These are phyloP conservation scores for Griposia aprilina DNA, from an alignment of 2,888 invertebrate genomes.

Conservation along the genomic window DNA sequence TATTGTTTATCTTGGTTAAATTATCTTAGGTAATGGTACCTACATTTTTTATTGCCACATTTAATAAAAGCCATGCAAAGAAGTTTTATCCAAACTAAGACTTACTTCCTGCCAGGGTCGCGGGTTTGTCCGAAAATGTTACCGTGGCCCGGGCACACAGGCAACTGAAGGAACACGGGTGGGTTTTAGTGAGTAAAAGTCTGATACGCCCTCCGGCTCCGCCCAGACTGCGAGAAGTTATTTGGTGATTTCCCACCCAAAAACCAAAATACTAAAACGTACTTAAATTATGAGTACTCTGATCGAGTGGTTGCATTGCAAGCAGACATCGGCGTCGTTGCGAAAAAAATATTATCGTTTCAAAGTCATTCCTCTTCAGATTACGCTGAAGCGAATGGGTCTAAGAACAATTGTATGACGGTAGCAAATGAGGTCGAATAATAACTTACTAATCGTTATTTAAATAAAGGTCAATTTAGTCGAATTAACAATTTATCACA, in stretches of 20 bases:
- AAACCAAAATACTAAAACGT: background rate
- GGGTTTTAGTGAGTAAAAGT: too few relatives aligned
- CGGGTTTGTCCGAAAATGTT: too few relatives aligned
- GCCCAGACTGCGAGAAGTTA: too few relatives aligned
- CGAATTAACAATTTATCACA: conserved; percentile 27
- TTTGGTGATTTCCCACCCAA: too few relatives aligned
- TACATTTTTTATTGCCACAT: conserved; percentile 1
- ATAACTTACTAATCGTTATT: conserved; percentile 23
- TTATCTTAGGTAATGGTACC: conserved; percentile 20
- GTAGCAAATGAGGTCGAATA: conserved; percentile 41
- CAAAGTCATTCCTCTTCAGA: conserved; percentile 40
- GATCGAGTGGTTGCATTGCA: conserved; percentile 6
- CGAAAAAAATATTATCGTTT: conserved; percentile 27
- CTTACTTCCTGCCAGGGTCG: too few relatives aligned
- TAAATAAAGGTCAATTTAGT: conserved; percentile 39
- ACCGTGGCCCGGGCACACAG: too few relatives aligned
- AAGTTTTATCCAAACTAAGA: background rate
- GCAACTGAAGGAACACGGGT: too few relatives aligned
- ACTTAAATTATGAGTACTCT: background rate
- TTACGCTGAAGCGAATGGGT: conserved; percentile 7
- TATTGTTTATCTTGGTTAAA: conserved; percentile 14
- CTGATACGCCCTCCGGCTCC: too few relatives aligned
- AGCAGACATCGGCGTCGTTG: background rate
- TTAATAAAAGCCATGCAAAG: background rate
- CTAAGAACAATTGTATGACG: conserved; percentile 36